Conservation (phyloP, 1,140 invertebrate genomes). For the Caenorhabditis remanei region DNA sequence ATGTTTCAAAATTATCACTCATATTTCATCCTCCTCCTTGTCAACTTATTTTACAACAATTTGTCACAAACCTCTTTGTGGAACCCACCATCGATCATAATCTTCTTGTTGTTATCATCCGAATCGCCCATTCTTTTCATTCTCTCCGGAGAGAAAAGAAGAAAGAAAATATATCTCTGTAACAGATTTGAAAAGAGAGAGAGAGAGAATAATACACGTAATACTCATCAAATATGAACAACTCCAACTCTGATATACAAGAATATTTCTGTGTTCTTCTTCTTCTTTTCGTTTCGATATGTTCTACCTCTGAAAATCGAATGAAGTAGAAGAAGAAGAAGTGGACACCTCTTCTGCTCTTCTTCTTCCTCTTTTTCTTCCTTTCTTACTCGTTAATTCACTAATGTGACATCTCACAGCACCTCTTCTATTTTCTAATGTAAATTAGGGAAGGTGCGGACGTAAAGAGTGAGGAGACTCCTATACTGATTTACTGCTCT, state of each 20-base stretch:
- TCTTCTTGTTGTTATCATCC: constrained; percentile 54
- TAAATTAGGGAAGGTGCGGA: constrained; percentile 55
- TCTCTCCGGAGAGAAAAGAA: neutral
- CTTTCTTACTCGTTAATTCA: constrained; percentile 35
- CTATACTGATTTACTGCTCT: constrained; percentile 41
- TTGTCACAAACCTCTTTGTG: constrained; percentile 12
- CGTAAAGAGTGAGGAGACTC: neutral
- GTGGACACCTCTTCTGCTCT: neutral
- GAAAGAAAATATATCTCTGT: neutral
- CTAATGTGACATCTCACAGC: constrained; percentile 51
- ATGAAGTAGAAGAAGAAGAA: neutral
- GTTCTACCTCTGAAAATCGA: constrained; percentile 17
- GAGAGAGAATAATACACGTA: neutral
- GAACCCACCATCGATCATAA: constrained; percentile 42
- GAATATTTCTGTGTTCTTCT: neutral
- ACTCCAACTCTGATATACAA: neutral
- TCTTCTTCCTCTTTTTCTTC: neutral
- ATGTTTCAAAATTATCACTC: too few species aligned
- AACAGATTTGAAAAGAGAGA: constrained; percentile 4
- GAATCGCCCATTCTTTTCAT: neutral
- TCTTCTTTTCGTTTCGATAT: neutral
- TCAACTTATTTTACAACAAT: constrained; percentile 53
- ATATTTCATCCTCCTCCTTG: neutral
- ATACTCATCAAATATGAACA: constrained; percentile 48
- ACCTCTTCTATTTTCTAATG: constrained; percentile 55